phyloP scores from a whole-genome alignment of 2,888 invertebrate genomes.

The Deroplatys truncata region DNA sequence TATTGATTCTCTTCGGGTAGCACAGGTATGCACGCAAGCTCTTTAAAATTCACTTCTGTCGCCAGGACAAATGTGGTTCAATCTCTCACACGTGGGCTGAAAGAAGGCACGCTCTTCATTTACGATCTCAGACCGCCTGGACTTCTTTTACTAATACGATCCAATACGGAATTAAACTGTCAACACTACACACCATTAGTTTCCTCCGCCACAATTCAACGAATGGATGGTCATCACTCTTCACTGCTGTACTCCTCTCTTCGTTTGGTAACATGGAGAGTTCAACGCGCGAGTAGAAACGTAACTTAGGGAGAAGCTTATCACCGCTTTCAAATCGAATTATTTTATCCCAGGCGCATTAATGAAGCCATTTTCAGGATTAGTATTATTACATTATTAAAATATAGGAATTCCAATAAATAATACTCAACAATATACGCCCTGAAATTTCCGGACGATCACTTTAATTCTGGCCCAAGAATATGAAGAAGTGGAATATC shows the following conservation, averaged over 20 bases:
- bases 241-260: background rate
- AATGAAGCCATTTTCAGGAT: no score
- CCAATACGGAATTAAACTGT: background rate
- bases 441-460: no score
- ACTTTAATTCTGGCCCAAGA: no score
- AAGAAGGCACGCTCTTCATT: background rate
- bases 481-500: no score
- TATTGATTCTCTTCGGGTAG: background rate
- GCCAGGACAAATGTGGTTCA: background rate
- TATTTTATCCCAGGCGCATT: no score
- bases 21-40: background rate
- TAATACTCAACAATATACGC: no score
- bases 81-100: background rate
- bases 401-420: no score
- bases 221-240: background rate
- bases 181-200: background rate
- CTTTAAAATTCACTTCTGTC: background rate
- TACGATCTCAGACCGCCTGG: background rate
- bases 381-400: no score
- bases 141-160: background rate
- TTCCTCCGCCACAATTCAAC: background rate
- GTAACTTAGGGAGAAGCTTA: background rate
- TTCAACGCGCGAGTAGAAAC: background rate
- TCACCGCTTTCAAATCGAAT: background rate
- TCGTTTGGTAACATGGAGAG: background rate